Base-by-base conservation (phyloP, 1,140 invertebrate genomes). In the Hydropsyche tenuis region DNA sequence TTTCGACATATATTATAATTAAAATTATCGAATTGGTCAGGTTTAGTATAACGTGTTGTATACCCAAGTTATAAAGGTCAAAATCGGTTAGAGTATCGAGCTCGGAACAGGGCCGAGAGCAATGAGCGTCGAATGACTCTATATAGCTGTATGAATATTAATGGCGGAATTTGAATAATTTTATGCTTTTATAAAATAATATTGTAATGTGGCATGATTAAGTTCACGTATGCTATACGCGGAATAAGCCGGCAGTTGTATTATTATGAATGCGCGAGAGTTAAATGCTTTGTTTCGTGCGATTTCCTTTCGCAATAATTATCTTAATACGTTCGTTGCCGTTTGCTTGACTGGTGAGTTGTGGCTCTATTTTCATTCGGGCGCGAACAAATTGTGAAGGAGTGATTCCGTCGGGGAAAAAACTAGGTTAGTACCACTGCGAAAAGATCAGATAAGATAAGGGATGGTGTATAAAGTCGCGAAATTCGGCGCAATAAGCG, bases 151-250 rank as follows among this genome's bases (percentile, higher is more conserved):
- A 72, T 77, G 76, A 77, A 77, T 77, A 75, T 75, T 77, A 77
- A 77, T 77, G 73, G 51, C 23, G 60, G 22, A 71, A 75, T 77
- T 77, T 73, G 76, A 77, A 77, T 77, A 77, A 77, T 77, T 71
- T 75, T 77, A 73, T 68, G 69, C 64, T 75, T 77, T 75, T 77
- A 69, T 73, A 73, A 75, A 77, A 73, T 77, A 77, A 77, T 77
- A 75, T 70, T 73, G 69, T 74, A 77, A 77, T 75, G 70, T 65
- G 16, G 74, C 73, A 69, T 75, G 62, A 74, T 73, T 77, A 75
- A 66, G 46, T 73, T 72, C 53, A 73, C 46, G 63, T 68, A 69
- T 69, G 27, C 53, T 60, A 22, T 60, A 60, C 20, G 22, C 9
- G 22, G 4, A 60, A 23, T 22, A 48, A 6, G 45, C 30, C 9